phyloP scores from a whole-genome alignment of 92 coral and sea anemone genomes.

The Chrysogorgia sp. region DNA sequence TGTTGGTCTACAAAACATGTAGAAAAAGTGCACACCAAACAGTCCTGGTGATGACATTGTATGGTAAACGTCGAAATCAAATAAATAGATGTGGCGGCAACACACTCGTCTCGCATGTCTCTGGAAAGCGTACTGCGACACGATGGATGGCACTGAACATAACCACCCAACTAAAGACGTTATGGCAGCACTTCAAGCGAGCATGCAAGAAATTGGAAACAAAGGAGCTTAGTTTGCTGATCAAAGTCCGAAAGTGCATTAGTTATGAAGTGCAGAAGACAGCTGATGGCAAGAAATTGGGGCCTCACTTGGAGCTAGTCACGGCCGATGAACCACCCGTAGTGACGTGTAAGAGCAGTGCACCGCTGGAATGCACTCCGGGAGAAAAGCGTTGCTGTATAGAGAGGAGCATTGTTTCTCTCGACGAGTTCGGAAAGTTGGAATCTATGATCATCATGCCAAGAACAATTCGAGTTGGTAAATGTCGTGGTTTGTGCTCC shows the following conservation, averaged over 20 bases:
- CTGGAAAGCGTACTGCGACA: neutral
- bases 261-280: neutral
- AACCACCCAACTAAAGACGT: neutral
- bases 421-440: neutral
- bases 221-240: neutral
- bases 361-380: neutral
- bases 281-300: neutral
- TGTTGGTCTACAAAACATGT: neutral
- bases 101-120: neutral
- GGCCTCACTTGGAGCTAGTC: neutral
- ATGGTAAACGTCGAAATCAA: neutral
- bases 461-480: neutral
- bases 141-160: neutral
- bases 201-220: neutral
- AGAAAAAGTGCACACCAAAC: neutral
- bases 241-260: neutral
- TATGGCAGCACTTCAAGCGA: neutral
- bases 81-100: neutral
- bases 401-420: neutral
- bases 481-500: neutral
- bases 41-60: neutral
- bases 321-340: neutral
- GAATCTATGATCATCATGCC: neutral
- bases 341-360: neutral
- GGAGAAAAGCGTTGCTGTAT: neutral